Evolutionary conservation across 37 sponge, comb jelly and placozoan species (phyloP).

Genomic region (Spongilla lacustris): DNA sequence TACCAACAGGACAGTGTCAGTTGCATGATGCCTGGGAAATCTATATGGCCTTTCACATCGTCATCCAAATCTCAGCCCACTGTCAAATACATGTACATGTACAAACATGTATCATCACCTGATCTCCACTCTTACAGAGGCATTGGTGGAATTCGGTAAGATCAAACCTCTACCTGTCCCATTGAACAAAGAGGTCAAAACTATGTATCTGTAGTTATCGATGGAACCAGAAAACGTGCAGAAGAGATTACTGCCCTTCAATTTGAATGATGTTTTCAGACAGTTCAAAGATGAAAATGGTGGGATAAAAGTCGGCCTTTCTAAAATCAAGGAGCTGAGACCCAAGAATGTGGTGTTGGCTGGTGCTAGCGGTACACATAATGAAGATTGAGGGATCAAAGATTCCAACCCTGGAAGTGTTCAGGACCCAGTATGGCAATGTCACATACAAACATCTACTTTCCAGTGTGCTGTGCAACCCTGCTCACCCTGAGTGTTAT

Average conservation of each 20-base stretch:
- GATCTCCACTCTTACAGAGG: too few relatives aligned
- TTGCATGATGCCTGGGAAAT: slow-evolving; percentile 62
- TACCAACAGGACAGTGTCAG: slow-evolving; percentile 37
- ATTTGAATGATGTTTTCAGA: slow-evolving; percentile 44
- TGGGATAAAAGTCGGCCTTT: slow-evolving; percentile 42
- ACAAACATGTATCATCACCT: too few relatives aligned
- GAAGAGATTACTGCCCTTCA: slow-evolving; percentile 44
- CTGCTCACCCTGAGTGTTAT: too few relatives aligned
- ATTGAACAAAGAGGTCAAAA: too few relatives aligned
- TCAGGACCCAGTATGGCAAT: too few relatives aligned
- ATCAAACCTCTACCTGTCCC: too few relatives aligned
- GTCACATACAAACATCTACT: too few relatives aligned
- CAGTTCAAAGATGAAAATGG: slow-evolving; percentile 40
- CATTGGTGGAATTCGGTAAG: too few relatives aligned
- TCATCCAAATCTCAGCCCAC: too few relatives aligned
- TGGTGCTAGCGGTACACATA: slow-evolving; percentile 60
- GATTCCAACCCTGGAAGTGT: neutral
- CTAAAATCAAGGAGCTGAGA: slow-evolving; percentile 55
- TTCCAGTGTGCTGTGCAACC: too few relatives aligned
- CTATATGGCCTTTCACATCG: too few relatives aligned
- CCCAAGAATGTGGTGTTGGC: slow-evolving; percentile 56
- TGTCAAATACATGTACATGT: too few relatives aligned
- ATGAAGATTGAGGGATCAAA: slow-evolving; percentile 43
- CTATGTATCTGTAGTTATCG: slow-evolving; percentile 17
- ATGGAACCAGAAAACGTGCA: slow-evolving; percentile 16